Evolutionary conservation across 2,113 vertebrate species (phyloP).

Genomic region (Sinocyclocheilus grahami): DNA sequence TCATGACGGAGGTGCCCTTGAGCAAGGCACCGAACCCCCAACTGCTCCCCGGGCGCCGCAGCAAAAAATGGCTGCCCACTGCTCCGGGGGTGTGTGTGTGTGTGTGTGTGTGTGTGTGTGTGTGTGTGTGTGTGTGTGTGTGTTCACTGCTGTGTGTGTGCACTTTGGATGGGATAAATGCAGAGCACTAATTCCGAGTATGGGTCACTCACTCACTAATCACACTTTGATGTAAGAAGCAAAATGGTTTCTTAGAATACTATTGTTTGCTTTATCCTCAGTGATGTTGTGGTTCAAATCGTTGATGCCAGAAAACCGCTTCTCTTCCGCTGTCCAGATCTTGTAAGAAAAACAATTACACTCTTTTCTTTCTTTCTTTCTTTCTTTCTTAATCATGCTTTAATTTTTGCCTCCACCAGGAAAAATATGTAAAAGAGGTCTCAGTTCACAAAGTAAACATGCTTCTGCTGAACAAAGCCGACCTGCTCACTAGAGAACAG

Average conservation of each 20-base stretch:
- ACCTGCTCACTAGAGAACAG: conserved; percentile 87
- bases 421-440: conserved; percentile 87
- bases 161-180: no score
- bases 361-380: background rate
- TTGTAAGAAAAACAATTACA: conserved; percentile 77
- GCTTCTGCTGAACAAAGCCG: conserved; percentile 93
- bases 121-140: no score
- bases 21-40: no score
- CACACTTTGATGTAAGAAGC: background rate
- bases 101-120: no score
- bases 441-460: conserved; percentile 87
- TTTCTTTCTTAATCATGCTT: background rate
- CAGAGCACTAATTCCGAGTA: no score
- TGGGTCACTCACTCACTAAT: no score
- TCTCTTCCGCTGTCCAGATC: conserved; percentile 91
- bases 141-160: no score
- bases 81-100: no score
- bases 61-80: no score
- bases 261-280: conserved; percentile 61
- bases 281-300: conserved; percentile 94
- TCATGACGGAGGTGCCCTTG: no score
- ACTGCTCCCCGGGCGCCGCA: no score
- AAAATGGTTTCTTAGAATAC: background rate
- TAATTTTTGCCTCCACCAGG: conserved; percentile 69
- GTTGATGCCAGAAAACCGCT: conserved; percentile 94